A percentile compares a stretch with the other conserved stretches of the same genome.
phyloP scores from a whole-genome alignment of 2,797 vertebrate genomes.

The Sebastes steindachneri region DNA sequence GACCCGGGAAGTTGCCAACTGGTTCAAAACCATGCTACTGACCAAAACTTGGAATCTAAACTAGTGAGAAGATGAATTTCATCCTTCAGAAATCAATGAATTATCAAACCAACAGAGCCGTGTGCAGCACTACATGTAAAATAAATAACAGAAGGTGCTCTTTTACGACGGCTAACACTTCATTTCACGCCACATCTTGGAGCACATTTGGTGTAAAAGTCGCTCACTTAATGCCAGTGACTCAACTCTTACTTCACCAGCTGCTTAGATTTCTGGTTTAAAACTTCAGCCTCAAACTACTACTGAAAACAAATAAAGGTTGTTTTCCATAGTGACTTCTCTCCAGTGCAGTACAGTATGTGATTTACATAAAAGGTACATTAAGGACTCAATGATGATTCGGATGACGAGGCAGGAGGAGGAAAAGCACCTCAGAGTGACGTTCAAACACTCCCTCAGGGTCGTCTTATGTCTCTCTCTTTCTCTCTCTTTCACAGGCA shows the following conservation, averaged over 20 bases:
- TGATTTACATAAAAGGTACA: background rate
- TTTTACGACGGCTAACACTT: constrained; percentile 3
- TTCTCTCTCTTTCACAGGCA: constrained; percentile 83
- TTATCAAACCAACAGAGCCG: background rate
- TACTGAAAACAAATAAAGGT: background rate
- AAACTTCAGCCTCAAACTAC: background rate
- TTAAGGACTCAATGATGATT: background rate
- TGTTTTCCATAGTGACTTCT: background rate
- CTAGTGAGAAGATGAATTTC: background rate
- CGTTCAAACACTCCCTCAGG: background rate
- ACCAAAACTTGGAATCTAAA: background rate
- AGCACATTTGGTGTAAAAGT: background rate
- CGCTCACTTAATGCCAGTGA: background rate
- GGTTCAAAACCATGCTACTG: background rate
- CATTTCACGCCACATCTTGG: constrained; percentile 9
- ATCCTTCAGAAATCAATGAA: background rate
- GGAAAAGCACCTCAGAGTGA: background rate
- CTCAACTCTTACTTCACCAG: background rate
- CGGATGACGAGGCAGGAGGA: background rate
- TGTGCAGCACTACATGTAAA: background rate
- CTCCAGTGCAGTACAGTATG: no score
- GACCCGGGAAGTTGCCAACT: rapidly evolving
- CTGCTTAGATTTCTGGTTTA: background rate
- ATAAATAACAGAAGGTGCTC: constrained; percentile 9
- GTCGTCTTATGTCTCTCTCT: constrained; percentile 3